These are phyloP conservation scores for Plotosus lineatus DNA, from an alignment of 2,113 vertebrate genomes.

Conservation along the genomic window DNA sequence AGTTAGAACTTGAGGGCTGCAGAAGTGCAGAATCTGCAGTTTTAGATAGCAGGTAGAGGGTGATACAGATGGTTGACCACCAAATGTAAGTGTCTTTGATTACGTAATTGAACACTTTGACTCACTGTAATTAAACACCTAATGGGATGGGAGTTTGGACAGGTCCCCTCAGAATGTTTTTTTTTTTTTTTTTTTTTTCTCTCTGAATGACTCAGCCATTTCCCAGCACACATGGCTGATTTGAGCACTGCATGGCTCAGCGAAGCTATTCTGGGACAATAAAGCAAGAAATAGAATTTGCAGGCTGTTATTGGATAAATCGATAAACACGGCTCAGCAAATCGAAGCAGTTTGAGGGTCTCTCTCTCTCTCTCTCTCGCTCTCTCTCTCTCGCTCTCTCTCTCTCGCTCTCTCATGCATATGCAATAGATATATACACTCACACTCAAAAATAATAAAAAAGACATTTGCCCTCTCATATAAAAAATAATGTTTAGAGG, in stretches of 20 bases:
- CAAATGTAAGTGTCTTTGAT: conserved; percentile 71
- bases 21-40: conserved; percentile 45
- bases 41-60: conserved; percentile 54
- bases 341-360: neutral
- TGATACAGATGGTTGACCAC: conserved; percentile 71
- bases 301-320: conserved; percentile 58
- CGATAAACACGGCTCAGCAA: conserved; percentile 47
- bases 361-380: no score
- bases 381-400: neutral
- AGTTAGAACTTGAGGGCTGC: neutral
- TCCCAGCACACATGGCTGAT: conserved; percentile 44
- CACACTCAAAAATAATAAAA: conserved; percentile 22
- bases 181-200: no score
- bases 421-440: conserved; percentile 28
- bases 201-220: conserved; percentile 52
- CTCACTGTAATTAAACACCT: conserved; percentile 73
- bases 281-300: conserved; percentile 49
- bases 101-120: conserved; percentile 75
- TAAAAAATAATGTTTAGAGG: neutral
- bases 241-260: conserved; percentile 2
- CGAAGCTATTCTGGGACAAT: conserved; percentile 40
- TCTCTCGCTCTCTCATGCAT: neutral
- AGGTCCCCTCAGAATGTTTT: conserved; percentile 61
- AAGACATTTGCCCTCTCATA: neutral
- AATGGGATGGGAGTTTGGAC: conserved; percentile 65